phyloP scores from a whole-genome alignment of 2,797 vertebrate genomes.

The Danionella dracula region DNA sequence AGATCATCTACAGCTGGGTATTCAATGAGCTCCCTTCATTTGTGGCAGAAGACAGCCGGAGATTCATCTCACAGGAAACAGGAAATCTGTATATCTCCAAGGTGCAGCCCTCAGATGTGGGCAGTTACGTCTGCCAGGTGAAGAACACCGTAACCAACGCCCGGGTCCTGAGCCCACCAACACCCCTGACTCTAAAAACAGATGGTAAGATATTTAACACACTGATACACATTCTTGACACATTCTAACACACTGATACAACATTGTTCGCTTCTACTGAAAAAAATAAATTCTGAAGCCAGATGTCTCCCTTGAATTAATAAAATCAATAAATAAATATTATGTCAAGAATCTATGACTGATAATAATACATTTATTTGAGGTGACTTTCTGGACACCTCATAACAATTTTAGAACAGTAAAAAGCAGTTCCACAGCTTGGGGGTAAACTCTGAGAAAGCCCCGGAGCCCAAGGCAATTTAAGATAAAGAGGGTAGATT shows the following conservation, averaged over 20 bases:
- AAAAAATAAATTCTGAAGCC: neutral
- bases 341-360: constrained; percentile 13
- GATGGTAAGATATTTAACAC: constrained; percentile 77
- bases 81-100: constrained; percentile 97
- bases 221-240: neutral
- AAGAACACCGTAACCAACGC: constrained; percentile 91
- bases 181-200: constrained; percentile 86
- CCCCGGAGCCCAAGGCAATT: too few relatives aligned
- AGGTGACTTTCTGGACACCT: too few relatives aligned
- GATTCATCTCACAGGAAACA: constrained; percentile 95
- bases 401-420: too few relatives aligned
- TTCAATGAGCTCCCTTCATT: constrained; percentile 96
- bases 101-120: constrained; percentile 92
- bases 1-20: constrained; percentile 96
- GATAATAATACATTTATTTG: too few relatives aligned
- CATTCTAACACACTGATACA: neutral
- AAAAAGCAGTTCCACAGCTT: too few relatives aligned
- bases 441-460: too few relatives aligned
- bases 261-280: constrained; percentile 11
- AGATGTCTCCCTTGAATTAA: neutral
- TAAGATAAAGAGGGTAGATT: too few relatives aligned
- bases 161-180: constrained; percentile 89
- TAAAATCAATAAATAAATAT: constrained; percentile 10
- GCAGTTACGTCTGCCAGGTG: constrained; percentile 94
- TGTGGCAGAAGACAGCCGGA: constrained; percentile 92